A percentile compares a stretch with the other conserved stretches of the same genome.
These are phyloP conservation scores for Cydia fagiglandana DNA, from an alignment of 1,140 invertebrate species.

Conservation along the genomic window DNA sequence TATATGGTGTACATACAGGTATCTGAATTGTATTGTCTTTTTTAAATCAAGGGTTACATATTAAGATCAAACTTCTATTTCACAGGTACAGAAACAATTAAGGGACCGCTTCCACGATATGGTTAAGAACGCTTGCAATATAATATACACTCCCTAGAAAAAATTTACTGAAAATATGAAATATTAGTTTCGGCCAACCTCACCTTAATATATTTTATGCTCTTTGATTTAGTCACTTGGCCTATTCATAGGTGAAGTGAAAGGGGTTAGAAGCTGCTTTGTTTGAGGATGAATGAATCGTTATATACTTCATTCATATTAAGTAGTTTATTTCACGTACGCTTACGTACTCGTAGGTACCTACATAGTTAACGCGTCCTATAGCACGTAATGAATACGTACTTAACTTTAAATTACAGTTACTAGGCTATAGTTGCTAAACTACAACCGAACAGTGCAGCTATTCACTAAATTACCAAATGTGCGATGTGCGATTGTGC, in stretches of 20 bases:
- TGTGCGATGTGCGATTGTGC: neutral
- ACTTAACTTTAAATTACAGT: neutral
- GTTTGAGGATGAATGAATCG: neutral
- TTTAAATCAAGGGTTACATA: too few species aligned
- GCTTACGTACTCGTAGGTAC: too few species aligned
- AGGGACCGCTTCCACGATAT: too few species aligned
- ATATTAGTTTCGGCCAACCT: neutral
- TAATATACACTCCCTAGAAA: too few species aligned
- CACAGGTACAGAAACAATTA: too few species aligned
- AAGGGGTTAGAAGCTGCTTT: neutral
- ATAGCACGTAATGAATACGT: neutral
- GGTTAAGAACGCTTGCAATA: too few species aligned
- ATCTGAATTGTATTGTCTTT: too few species aligned
- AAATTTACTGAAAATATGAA: too few species aligned
- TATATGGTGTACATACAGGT: too few species aligned
- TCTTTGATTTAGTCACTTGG: constrained; percentile 17
- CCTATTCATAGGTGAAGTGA: neutral
- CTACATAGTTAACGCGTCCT: neutral
- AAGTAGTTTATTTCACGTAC: neutral
- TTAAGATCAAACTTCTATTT: too few species aligned
- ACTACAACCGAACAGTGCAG: neutral
- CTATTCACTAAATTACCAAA: neutral
- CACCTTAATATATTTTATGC: neutral
- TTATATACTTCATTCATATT: neutral
- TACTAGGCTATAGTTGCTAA: neutral